A percentile compares a stretch with the other conserved stretches of the same genome.
phyloP scores from a whole-genome alignment of 2,888 invertebrate genomes.

The Brassicogethes aeneus region DNA sequence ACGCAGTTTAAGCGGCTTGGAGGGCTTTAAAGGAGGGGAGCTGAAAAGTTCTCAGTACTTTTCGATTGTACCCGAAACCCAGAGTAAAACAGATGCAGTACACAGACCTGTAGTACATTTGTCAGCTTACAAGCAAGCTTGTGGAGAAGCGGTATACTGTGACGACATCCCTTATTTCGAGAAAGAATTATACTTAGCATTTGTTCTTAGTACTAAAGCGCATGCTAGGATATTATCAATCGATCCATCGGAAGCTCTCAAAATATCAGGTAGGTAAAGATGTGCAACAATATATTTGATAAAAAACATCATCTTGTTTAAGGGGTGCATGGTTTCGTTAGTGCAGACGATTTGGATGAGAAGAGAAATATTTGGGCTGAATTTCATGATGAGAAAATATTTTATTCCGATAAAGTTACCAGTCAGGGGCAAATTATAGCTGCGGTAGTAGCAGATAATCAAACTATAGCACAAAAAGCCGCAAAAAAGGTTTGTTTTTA shows the following conservation, averaged over 20 bases:
- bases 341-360: conserved; percentile 64
- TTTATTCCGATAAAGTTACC: conserved; percentile 65
- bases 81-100: conserved; percentile 58
- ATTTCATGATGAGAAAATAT: conserved; percentile 76
- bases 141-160: conserved; percentile 85
- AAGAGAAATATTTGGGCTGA: conserved; percentile 60
- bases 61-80: conserved; percentile 45
- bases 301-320: too few species aligned
- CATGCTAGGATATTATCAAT: conserved; percentile 72
- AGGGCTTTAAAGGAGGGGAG: conserved; percentile 48
- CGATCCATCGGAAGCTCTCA: conserved; percentile 65
- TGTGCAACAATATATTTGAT: too few species aligned
- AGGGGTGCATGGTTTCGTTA: conserved; percentile 72
- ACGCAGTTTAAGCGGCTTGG: conserved; percentile 47
- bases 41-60: conserved; percentile 66
- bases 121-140: conserved; percentile 79
- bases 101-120: conserved; percentile 68
- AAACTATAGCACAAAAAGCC: conserved; percentile 72
- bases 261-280: too few species aligned
- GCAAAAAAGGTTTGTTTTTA: conserved; percentile 76
- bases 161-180: conserved; percentile 76
- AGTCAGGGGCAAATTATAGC: conserved; percentile 68
- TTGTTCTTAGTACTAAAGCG: conserved; percentile 72
- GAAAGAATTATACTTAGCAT: conserved; percentile 71
- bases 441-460: conserved; percentile 70